These are phyloP conservation scores for Ceryle rudis DNA, from an alignment of 2,797 vertebrate genomes.

Conservation along the genomic window DNA sequence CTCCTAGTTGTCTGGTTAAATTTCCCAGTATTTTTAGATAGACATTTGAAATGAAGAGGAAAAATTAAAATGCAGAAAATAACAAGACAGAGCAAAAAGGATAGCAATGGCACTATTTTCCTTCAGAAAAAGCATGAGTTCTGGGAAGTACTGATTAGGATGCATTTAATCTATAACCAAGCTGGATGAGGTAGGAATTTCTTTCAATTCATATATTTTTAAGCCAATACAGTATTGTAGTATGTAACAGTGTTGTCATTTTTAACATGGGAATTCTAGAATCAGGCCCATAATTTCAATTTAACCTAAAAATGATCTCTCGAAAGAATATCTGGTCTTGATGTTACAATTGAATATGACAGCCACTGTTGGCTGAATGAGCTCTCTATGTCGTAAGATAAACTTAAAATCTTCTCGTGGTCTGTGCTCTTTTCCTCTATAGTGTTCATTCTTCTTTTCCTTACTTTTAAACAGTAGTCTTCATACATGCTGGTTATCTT, in stretches of 20 bases:
- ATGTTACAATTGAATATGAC: not conserved
- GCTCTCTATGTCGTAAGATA: not conserved
- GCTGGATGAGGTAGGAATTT: too few species aligned
- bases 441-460: not conserved
- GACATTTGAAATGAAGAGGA: not conserved
- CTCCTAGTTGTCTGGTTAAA: not conserved
- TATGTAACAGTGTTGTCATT: not conserved
- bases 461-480: not conserved
- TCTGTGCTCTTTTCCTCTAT: not conserved
- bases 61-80: not conserved
- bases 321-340: not conserved
- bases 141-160: too few species aligned
- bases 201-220: not conserved
- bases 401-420: not conserved
- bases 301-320: not conserved
- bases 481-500: not conserved
- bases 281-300: not conserved
- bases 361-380: not conserved
- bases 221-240: not conserved
- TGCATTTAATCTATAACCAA: too few species aligned
- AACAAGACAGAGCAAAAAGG: not conserved
- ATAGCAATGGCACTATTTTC: not conserved
- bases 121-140: too few species aligned
- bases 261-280: not conserved
- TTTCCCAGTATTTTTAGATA: not conserved